Evolutionary conservation across 2,888 invertebrate genomes (phyloP).

Genomic region (Epistrophe grossulariae): DNA sequence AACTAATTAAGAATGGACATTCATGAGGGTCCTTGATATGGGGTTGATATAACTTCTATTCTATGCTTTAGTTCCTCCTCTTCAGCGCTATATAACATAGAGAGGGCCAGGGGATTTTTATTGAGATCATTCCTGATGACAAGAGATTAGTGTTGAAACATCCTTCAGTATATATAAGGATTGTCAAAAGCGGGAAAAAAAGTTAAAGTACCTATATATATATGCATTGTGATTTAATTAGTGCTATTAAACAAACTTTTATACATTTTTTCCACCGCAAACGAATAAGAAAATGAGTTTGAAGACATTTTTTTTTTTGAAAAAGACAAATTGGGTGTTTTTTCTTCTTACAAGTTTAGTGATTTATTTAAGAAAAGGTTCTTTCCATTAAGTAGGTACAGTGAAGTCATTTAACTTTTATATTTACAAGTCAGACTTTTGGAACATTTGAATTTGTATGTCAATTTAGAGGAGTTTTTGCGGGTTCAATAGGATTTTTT

Average conservation of each 20-base stretch:
- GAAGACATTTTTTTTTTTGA: not conserved
- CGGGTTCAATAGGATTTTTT: not conserved
- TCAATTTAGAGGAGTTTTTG: not conserved
- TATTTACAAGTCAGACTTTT: not conserved
- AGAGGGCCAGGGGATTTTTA: slow-evolving; percentile 14
- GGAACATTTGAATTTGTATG: not conserved
- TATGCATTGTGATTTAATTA: slow-evolving; percentile 25
- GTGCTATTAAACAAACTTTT: slow-evolving; percentile 22
- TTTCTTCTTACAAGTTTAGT: not conserved
- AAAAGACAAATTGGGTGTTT: not conserved
- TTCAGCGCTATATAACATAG: not conserved
- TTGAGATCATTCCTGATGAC: slow-evolving; percentile 49
- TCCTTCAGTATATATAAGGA: not conserved
- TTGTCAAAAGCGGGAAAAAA: slow-evolving; percentile 12
- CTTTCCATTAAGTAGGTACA: not conserved
- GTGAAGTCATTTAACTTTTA: not conserved
- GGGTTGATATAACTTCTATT: slow-evolving; percentile 15
- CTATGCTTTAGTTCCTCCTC: not conserved
- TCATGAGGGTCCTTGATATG: slow-evolving; percentile 56
- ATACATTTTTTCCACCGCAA: slow-evolving; percentile 1
- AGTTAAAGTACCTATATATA: not conserved
- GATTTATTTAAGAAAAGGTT: not conserved
- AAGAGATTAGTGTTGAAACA: slow-evolving; percentile 41
- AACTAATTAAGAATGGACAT: slow-evolving; percentile 72
- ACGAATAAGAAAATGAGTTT: not conserved